Base-by-base conservation (phyloP, 2,797 vertebrate genomes). In the Cossypha dichroa region DNA sequence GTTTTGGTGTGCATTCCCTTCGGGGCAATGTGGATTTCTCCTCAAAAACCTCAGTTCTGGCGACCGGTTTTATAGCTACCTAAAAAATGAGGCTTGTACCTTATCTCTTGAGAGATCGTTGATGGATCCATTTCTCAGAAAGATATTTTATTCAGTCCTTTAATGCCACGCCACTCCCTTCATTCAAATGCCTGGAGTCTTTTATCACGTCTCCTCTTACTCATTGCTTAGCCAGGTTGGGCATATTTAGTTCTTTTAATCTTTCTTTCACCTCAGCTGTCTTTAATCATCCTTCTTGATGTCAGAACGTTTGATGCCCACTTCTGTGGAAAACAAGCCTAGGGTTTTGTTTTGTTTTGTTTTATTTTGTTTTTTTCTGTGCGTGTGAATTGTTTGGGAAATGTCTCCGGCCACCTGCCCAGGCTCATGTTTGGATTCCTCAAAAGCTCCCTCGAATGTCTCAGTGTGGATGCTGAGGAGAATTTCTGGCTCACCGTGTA, bases 241-340 rank as follows among this genome's bases (percentile, higher is more conserved):
- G 77, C 91, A 94, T 91, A 96, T 93, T 94, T 96, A 93, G 85
- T 93, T 95, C 96, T 96, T 96, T 95, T 96, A 94, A 96, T 96
- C 95, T 96, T 96, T 95, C 58, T 79, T 91, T 4, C 76, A 96
- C 83, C 82, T 91, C 92, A 93, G 22, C 73, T 91, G 90, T 93
- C 95, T 97, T 97, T 95, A 97, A 96, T 97, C 96, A 95, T 96
- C 55, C 46, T 93, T 91, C 94, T 95, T 96, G 92, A 96, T 96
- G 96, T 97, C 85, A 94, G 64, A 92, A 52, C 3, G 79, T 96
- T 96, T 97, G 96, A 96, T 97, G 94, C 95, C 91, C 89, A 91
- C 79, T 96, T 94, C 41, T 90, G 23, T 15, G 0, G 69, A 64
- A 91, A 90, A 72, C 41, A 78, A 93, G 79, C 62, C 82, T 54